These are phyloP conservation scores for Pyrocephalus nanus DNA, from an alignment of 2,797 vertebrate species.

Conservation along the genomic window DNA sequence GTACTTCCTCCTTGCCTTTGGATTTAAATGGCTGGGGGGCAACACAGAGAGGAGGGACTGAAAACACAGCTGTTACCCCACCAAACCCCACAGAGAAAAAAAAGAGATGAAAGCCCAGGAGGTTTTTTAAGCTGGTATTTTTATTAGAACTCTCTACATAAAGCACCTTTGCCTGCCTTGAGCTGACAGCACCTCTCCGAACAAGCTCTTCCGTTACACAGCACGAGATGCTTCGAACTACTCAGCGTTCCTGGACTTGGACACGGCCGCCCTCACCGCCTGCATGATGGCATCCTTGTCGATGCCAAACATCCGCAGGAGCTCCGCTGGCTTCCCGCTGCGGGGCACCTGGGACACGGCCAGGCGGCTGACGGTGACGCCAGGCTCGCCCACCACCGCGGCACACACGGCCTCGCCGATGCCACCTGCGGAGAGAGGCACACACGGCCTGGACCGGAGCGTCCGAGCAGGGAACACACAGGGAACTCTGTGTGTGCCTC, in stretches of 20 bases:
- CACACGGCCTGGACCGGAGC: rapidly evolving
- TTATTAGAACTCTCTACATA: conserved; percentile 70
- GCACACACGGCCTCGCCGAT: conserved; percentile 83
- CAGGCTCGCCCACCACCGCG: conserved; percentile 76
- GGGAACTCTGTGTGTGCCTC: background rate
- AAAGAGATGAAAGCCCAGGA: background rate
- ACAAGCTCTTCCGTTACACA: background rate
- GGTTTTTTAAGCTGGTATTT: conserved; percentile 63
- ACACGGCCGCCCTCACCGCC: conserved; percentile 76
- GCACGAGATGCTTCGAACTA: conserved; percentile 7
- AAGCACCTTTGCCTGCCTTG: conserved; percentile 53
- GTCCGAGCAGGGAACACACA: background rate
- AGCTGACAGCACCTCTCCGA: conserved; percentile 36
- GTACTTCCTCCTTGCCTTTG: background rate
- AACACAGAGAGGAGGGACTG: background rate
- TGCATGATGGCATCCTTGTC: conserved; percentile 83
- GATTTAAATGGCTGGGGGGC: background rate
- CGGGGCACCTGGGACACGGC: conserved; percentile 82
- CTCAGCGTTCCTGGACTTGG: conserved; percentile 71
- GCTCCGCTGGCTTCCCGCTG: conserved; percentile 83
- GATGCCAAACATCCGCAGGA: conserved; percentile 86
- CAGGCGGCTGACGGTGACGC: conserved; percentile 77
- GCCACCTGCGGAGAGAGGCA: conserved; percentile 74
- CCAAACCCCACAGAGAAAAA: background rate
- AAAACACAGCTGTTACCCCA: background rate